These are phyloP conservation scores for Lysandra bellargus DNA, from an alignment of 2,888 invertebrate species.

Conservation along the genomic window DNA sequence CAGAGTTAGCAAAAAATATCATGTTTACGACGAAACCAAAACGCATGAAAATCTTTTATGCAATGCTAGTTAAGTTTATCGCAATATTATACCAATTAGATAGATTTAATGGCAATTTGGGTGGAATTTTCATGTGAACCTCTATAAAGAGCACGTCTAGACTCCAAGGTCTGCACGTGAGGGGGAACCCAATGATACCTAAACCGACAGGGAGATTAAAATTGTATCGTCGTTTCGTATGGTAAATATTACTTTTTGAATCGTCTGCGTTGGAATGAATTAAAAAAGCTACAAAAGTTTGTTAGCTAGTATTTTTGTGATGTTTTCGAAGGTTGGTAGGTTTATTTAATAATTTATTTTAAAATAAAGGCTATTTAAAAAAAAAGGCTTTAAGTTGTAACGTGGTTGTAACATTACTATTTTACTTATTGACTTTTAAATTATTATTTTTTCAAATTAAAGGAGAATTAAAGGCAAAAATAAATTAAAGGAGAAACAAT, in stretches of 20 bases:
- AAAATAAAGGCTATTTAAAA: too few relatives aligned
- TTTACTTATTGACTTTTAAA: neutral
- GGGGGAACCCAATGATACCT: conserved; percentile 8
- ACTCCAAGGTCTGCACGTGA: conserved; percentile 17
- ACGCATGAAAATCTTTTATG: neutral
- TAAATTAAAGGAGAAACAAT: neutral
- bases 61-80: neutral
- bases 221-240: conserved; percentile 15
- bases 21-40: neutral
- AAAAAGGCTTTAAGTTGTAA: too few relatives aligned
- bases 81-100: neutral
- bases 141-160: conserved; percentile 8
- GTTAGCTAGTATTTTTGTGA: neutral
- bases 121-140: neutral
- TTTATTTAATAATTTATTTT: neutral
- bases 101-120: neutral
- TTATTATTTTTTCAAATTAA: neutral
- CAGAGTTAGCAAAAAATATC: too few relatives aligned
- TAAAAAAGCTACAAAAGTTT: neutral
- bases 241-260: neutral
- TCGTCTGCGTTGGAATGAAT: neutral
- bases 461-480: neutral
- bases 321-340: neutral
- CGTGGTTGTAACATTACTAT: too few relatives aligned
- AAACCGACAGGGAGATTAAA: conserved; percentile 16